Evolutionary conservation across 2,888 invertebrate species (phyloP).

Genomic region (Ornithoptera alexandrae): DNA sequence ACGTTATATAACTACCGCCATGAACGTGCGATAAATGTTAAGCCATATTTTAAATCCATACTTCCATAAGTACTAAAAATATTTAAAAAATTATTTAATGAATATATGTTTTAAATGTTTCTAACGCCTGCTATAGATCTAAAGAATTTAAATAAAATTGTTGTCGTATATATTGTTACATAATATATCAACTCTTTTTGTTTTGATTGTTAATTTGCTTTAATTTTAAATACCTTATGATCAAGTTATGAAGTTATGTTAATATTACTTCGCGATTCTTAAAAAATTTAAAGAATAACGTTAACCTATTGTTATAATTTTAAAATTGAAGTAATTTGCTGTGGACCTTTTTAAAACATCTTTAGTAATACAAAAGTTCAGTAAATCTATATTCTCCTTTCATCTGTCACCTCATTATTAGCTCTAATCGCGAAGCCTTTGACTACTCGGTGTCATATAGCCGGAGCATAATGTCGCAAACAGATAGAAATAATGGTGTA

Average conservation of each 20-base stretch:
- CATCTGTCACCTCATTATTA: constrained; percentile 54
- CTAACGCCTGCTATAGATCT: too few species aligned
- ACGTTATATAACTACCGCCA: constrained; percentile 26
- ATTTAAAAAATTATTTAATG: neutral
- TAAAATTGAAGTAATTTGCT: too few species aligned
- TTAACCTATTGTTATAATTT: too few species aligned
- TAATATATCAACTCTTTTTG: too few species aligned
- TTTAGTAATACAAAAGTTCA: neutral
- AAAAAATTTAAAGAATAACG: too few species aligned
- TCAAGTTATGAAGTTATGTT: too few species aligned
- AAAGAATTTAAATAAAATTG: too few species aligned
- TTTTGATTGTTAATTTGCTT: too few species aligned
- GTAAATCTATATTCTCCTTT: constrained; percentile 33
- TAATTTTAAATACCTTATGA: too few species aligned
- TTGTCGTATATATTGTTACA: too few species aligned
- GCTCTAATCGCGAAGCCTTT: constrained; percentile 50
- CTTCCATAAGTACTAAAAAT: neutral
- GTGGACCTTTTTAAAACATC: neutral
- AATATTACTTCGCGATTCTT: too few species aligned
- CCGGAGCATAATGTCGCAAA: constrained; percentile 63
- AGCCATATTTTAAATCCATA: constrained; percentile 13
- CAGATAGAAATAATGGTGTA: constrained; percentile 59
- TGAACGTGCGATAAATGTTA: constrained; percentile 6
- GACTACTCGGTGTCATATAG: constrained; percentile 64
- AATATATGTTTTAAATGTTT: too few species aligned